Evolutionary conservation across 2,797 vertebrate genomes (phyloP).

Genomic region (Brachymystax lenok): DNA sequence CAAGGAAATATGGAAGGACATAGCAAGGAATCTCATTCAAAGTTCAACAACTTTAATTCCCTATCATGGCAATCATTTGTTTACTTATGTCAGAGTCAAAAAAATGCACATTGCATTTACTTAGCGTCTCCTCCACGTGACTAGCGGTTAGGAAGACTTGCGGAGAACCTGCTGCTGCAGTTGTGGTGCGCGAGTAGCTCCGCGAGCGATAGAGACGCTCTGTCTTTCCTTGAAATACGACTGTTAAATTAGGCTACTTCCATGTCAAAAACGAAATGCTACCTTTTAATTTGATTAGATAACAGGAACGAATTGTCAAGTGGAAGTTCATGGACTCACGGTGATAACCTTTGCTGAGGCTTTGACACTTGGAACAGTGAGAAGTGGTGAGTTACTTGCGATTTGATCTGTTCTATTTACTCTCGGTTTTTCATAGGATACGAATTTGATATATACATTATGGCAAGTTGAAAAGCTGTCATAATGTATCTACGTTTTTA

Average conservation of each 20-base stretch:
- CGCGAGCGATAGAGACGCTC: not conserved
- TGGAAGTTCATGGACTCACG: slow-evolving; percentile 53
- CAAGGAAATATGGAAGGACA: not conserved
- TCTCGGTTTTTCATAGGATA: not conserved
- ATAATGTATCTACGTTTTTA: not conserved
- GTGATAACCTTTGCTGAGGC: slow-evolving; percentile 26
- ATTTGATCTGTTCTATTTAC: not conserved
- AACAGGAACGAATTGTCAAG: slow-evolving; percentile 26
- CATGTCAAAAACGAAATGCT: slow-evolving; percentile 54
- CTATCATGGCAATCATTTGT: not conserved
- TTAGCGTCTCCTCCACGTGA: slow-evolving; percentile 45
- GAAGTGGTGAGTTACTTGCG: slow-evolving; percentile 41
- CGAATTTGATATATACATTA: not conserved
- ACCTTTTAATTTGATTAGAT: slow-evolving; percentile 32
- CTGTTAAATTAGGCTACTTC: slow-evolving; percentile 23
- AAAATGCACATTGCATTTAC: slow-evolving; percentile 16
- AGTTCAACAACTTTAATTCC: not conserved
- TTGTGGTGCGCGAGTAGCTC: slow-evolving; percentile 18
- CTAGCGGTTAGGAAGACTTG: slow-evolving; percentile 45
- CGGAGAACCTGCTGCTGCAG: slow-evolving; percentile 65
- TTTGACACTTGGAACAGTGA: slow-evolving; percentile 34
- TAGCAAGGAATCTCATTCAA: not conserved
- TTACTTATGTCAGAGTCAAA: not conserved
- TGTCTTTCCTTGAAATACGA: slow-evolving; percentile 8
- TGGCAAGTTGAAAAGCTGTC: not conserved